These are phyloP conservation scores for Plebejus anna DNA, from an alignment of 2,888 invertebrate species.

Conservation along the genomic window DNA sequence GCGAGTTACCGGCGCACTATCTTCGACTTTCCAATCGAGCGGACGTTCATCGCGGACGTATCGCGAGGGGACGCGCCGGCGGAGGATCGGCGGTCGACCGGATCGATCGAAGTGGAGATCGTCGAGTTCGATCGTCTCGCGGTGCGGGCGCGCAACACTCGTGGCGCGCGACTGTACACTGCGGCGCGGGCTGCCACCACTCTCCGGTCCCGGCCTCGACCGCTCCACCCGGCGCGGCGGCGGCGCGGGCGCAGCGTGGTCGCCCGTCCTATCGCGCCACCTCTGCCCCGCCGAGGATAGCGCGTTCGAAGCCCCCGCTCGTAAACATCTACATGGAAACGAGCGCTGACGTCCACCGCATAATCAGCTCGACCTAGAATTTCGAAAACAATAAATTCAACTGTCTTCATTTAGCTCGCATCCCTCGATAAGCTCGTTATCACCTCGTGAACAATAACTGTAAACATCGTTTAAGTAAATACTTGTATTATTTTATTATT, in stretches of 20 bases:
- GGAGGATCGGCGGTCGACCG: conserved; percentile 47
- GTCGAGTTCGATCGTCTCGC: conserved; percentile 47
- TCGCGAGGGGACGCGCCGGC: conserved; percentile 52
- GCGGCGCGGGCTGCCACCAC: conserved; percentile 56
- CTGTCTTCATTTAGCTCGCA: conserved; percentile 33
- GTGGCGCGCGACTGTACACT: conserved; percentile 72
- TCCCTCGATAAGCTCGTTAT: conserved; percentile 32
- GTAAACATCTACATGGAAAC: conserved; percentile 54
- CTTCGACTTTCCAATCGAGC: conserved; percentile 50
- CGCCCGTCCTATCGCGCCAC: conserved; percentile 61
- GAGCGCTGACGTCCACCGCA: conserved; percentile 40
- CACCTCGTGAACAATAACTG: conserved; percentile 30
- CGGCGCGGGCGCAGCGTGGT: conserved; percentile 46
- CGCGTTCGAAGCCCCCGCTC: conserved; percentile 60
- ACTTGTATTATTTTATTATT: neutral
- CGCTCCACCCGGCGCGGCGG: conserved; percentile 54
- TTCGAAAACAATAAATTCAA: conserved; percentile 36
- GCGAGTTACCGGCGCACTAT: conserved; percentile 45
- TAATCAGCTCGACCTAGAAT: conserved; percentile 43
- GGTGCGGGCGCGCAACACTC: conserved; percentile 70
- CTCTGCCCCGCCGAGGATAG: conserved; percentile 70
- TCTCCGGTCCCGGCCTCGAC: conserved; percentile 71
- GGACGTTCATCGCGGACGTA: conserved; percentile 51
- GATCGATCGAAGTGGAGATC: conserved; percentile 60
- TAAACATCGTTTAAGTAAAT: conserved; percentile 22